Conservation (phyloP, 2,113 vertebrate genomes). For the Oostethus manadensis region DNA sequence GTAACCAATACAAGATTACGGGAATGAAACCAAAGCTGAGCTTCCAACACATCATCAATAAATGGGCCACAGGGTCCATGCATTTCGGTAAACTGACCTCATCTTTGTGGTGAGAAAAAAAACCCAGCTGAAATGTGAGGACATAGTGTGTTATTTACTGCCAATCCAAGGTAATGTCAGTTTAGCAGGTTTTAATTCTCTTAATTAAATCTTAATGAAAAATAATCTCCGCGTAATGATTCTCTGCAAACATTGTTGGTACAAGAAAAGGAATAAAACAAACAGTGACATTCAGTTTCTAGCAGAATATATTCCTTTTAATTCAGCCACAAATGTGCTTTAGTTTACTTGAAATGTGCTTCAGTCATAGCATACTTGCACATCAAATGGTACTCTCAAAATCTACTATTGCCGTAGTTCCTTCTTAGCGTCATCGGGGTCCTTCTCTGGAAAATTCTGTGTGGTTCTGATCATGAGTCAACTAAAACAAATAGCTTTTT, state of each 20-base stretch:
- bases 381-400: too few species aligned
- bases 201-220: conserved; percentile 14
- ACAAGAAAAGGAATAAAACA: background rate
- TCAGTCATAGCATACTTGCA: too few species aligned
- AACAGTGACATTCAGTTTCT: too few species aligned
- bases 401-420: too few species aligned
- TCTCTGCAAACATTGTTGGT: conserved; percentile 1
- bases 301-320: too few species aligned
- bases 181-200: conserved; percentile 3
- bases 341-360: too few species aligned
- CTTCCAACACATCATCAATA: conserved; percentile 45
- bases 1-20: conserved; percentile 9
- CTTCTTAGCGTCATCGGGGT: too few species aligned
- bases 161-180: conserved; percentile 20
- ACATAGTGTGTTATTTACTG: conserved; percentile 47
- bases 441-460: too few species aligned
- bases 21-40: conserved; percentile 14
- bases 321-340: too few species aligned
- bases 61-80: conserved; percentile 22
- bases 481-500: too few species aligned
- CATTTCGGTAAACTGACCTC: conserved; percentile 35
- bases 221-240: background rate
- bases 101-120: conserved; percentile 25
- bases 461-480: too few species aligned
- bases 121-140: conserved; percentile 37